Evolutionary conservation across 2,113 vertebrate genomes (phyloP).

Genomic region (Microcebus lehilahytsara): DNA sequence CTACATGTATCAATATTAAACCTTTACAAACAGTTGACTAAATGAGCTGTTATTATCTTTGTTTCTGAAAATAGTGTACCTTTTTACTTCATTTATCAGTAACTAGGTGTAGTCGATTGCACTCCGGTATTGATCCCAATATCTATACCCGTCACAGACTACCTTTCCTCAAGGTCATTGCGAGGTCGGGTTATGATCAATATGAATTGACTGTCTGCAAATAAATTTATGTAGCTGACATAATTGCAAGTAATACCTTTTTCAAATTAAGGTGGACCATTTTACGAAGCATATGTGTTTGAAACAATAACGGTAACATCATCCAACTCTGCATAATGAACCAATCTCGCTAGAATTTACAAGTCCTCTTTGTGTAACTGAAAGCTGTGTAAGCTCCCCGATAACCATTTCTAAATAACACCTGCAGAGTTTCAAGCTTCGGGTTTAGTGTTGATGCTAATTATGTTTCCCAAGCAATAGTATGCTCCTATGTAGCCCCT

Average conservation of each 20-base stretch:
- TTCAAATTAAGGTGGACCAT: slow-evolving; percentile 89
- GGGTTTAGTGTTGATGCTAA: slow-evolving; percentile 55
- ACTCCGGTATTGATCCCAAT: slow-evolving; percentile 92
- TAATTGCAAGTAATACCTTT: slow-evolving; percentile 85
- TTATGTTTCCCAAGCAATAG: slow-evolving; percentile 61
- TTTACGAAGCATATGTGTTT: slow-evolving; percentile 59
- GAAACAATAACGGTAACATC: slow-evolving; percentile 40
- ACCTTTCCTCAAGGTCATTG: slow-evolving; percentile 90
- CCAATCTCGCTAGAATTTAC: neutral
- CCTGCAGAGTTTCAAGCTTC: slow-evolving; percentile 69
- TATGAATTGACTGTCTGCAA: slow-evolving; percentile 92
- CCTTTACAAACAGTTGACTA: slow-evolving; percentile 85
- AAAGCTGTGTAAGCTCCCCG: slow-evolving; percentile 35
- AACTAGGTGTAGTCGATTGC: slow-evolving; percentile 89
- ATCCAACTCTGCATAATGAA: slow-evolving; percentile 60
- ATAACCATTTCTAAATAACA: slow-evolving; percentile 73
- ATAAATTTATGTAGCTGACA: slow-evolving; percentile 91
- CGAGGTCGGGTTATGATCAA: slow-evolving; percentile 91
- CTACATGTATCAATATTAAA: slow-evolving; percentile 88
- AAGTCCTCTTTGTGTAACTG: slow-evolving; percentile 61
- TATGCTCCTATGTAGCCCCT: slow-evolving; percentile 36
- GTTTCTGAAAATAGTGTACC: slow-evolving; percentile 84
- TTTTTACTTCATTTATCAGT: slow-evolving; percentile 88
- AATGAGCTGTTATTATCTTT: slow-evolving; percentile 88
- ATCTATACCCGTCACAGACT: slow-evolving; percentile 87